Conservation (phyloP, 2,113 vertebrate species). For the Pachycephala philippinensis region DNA sequence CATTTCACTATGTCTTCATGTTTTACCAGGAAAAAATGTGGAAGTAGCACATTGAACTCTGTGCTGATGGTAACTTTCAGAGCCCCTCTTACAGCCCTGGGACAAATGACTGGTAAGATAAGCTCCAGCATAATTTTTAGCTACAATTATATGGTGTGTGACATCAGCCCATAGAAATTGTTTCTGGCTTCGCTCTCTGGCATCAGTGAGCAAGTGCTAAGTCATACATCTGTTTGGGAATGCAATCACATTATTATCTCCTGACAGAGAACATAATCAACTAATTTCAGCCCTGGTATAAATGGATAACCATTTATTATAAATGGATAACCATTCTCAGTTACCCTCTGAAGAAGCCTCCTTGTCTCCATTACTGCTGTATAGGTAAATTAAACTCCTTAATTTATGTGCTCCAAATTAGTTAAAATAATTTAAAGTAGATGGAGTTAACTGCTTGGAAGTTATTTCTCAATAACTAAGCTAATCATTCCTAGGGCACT, state of each 20-base stretch:
- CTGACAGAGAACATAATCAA: slow-evolving; percentile 66
- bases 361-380: slow-evolving; percentile 34
- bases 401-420: slow-evolving; percentile 57
- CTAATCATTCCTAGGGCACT: slow-evolving; percentile 64
- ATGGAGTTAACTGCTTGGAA: slow-evolving; percentile 46
- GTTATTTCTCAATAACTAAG: slow-evolving; percentile 62
- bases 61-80: not conserved
- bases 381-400: slow-evolving; percentile 59
- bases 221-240: slow-evolving; percentile 65
- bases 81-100: not conserved
- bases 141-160: not conserved
- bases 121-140: not conserved
- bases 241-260: slow-evolving; percentile 67
- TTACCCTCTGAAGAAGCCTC: slow-evolving; percentile 38
- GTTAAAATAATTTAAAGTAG: slow-evolving; percentile 62
- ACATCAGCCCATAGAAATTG: slow-evolving; percentile 37
- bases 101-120: not conserved
- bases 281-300: slow-evolving; percentile 59
- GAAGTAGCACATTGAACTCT: not conserved
- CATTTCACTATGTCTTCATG: accelerated
- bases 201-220: slow-evolving; percentile 53
- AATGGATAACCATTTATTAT: slow-evolving; percentile 62
- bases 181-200: slow-evolving; percentile 53
- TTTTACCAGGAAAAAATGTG: not conserved
- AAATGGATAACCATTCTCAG: slow-evolving; percentile 61